Conservation (phyloP, 1,140 invertebrate species). For the Phenacoccus solenopsis region DNA sequence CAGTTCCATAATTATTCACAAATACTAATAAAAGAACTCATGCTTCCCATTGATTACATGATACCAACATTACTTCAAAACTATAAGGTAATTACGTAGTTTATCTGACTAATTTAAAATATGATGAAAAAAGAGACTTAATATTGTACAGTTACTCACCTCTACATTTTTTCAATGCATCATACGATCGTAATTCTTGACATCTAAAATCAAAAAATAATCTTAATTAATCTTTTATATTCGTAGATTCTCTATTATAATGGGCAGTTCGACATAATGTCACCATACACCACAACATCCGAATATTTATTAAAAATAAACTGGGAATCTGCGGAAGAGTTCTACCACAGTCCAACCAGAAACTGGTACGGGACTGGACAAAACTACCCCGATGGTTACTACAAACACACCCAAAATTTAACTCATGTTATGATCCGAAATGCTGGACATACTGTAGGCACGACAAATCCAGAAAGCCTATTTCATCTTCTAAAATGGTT, state of each 20-base stretch:
- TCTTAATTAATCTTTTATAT: conserved; percentile 39
- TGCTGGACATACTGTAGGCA: conserved; percentile 52
- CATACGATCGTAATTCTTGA: conserved; percentile 54
- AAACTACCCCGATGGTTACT: conserved; percentile 39
- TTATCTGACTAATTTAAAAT: neutral
- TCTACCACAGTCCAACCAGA: neutral
- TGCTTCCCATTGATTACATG: conserved; percentile 35
- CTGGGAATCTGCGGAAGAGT: conserved; percentile 44
- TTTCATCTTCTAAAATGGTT: conserved; percentile 30
- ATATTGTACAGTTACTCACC: neutral
- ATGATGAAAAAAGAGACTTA: neutral
- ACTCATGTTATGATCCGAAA: conserved; percentile 46
- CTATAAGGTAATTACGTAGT: conserved; percentile 16
- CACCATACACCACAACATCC: conserved; percentile 62
- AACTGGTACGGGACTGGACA: neutral
- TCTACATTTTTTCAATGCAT: conserved; percentile 29
- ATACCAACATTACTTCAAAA: conserved; percentile 67
- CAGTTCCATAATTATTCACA: conserved; percentile 27
- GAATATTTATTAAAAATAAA: conserved; percentile 47
- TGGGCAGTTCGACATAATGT: conserved; percentile 65
- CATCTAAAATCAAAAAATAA: conserved; percentile 69
- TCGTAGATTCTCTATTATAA: conserved; percentile 64
- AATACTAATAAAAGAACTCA: conserved; percentile 35
- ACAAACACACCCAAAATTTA: conserved; percentile 42
- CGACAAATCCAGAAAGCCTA: conserved; percentile 48